Base-by-base conservation (phyloP, 2,888 invertebrate genomes). In the Rhopalosiphum nymphaeae region DNA sequence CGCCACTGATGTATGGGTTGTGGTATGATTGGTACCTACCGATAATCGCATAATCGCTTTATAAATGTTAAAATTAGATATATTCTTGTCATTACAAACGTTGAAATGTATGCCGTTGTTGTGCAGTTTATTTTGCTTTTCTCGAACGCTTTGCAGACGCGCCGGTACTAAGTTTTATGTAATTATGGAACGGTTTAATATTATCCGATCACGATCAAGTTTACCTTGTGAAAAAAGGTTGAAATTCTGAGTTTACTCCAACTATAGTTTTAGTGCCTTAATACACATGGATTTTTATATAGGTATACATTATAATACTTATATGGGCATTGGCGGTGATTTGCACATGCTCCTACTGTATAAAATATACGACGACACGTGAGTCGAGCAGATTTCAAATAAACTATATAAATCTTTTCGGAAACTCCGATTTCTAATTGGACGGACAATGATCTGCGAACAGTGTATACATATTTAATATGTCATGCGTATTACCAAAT, bases 161-260 rank as follows among this genome's bases (percentile, higher is more conserved):
- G 3, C 16, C 1, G n/a, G 3, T n/a, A 13, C n/a, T 67, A 36
- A 67, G 67, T 67, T 21, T 67, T 36, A 21, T 67, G 16, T 67
- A n/a, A 67, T n/a, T 67, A 13, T 67, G n/a, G n/a, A 13, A 67
- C 61, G n/a, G 13, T 67, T 67, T 67, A 11, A 67, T 67, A 67
- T n/a, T 67, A 67, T 67, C 67, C 67, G 67, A 67, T 67, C 67
- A 67, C 67, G 67, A 67, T 67, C 67, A 67, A 36, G 67, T 67
- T 67, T 67, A 36, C 67, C 67, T 67, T 67, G 67, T 36, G 67
- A 67, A 67, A 67, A 67, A 67, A 67, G 16, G 67, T 67, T 16
- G 67, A n/a, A 67, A 67, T 36, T 67, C 67, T 4, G 36, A 21
- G 36, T 67, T 67, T 67, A 67, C 67, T 67, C 16, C 67, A 67